phyloP scores from a whole-genome alignment of 2,113 vertebrate genomes.

The Cottus gobio region DNA sequence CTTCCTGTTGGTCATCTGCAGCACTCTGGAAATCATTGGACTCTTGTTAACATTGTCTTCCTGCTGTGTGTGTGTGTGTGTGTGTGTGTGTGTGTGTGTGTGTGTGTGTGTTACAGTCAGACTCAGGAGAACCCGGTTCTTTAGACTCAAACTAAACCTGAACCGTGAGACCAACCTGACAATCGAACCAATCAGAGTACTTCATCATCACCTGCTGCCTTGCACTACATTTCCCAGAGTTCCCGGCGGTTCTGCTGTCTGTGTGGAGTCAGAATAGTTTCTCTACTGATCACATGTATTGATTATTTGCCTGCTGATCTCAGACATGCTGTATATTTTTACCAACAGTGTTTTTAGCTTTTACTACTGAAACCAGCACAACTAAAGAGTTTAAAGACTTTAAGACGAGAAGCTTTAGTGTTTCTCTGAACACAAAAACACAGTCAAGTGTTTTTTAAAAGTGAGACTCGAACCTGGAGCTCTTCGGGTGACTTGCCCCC shows the following conservation, averaged over 20 bases:
- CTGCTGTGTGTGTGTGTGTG: constrained; percentile 51
- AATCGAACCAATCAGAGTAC: constrained; percentile 67
- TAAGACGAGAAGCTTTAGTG: too few relatives aligned
- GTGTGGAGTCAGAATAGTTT: constrained; percentile 41
- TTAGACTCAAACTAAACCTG: constrained; percentile 23
- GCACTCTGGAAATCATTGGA: constrained; percentile 23
- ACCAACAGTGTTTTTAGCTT: constrained; percentile 13
- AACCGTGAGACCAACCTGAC: constrained; percentile 26
- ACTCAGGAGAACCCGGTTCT: constrained; percentile 59
- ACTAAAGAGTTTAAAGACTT: background rate
- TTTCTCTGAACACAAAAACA: constrained; percentile 30
- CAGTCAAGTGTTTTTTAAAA: constrained; percentile 40
- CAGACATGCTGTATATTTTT: constrained; percentile 36
- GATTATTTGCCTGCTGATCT: constrained; percentile 40
- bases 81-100: constrained; percentile 34
- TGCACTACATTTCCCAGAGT: constrained; percentile 70
- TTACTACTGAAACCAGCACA: constrained; percentile 55
- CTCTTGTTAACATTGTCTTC: constrained; percentile 53
- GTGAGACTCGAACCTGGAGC: constrained; percentile 32
- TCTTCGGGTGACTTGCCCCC: background rate
- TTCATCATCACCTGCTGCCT: constrained; percentile 44
- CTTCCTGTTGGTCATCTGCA: background rate
- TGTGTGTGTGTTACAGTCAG: constrained; percentile 39
- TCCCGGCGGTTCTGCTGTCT: constrained; percentile 44
- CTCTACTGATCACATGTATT: constrained; percentile 6